Evolutionary conservation across 2,797 vertebrate species (phyloP).

Genomic region (Linurgus olivaceus): DNA sequence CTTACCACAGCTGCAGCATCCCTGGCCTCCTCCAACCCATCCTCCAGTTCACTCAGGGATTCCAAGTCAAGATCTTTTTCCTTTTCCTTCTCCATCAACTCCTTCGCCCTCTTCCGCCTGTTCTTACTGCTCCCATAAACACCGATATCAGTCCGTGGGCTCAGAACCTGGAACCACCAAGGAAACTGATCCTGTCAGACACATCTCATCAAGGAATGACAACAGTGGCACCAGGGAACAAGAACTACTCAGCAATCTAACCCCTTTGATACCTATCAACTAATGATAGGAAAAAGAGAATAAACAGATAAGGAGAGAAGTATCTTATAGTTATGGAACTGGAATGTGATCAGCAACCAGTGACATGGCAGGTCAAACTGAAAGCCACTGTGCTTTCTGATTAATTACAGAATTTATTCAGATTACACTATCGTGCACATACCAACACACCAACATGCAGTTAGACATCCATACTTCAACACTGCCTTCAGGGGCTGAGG

Average conservation of each 20-base stretch:
- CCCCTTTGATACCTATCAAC: background rate
- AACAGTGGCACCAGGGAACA: background rate
- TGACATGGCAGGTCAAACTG: background rate
- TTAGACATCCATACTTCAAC: background rate
- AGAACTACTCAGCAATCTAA: background rate
- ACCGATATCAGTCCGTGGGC: conserved; percentile 92
- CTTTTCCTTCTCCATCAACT: conserved; percentile 91
- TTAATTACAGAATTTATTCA: background rate
- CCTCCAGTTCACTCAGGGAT: conserved; percentile 88
- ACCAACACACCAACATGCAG: background rate
- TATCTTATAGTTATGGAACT: rapidly evolving
- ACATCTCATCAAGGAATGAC: background rate
- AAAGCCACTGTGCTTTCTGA: background rate
- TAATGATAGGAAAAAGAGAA: background rate
- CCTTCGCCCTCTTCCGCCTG: conserved; percentile 90
- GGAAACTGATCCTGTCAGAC: background rate
- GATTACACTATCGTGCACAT: background rate
- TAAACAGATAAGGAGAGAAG: background rate
- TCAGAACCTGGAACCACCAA: conserved; percentile 83
- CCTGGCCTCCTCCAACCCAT: conserved; percentile 85
- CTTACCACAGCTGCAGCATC: conserved; percentile 91
- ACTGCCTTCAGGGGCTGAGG: background rate
- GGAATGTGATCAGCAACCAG: background rate
- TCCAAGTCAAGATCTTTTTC: conserved; percentile 88
- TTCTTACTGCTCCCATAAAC: conserved; percentile 94